Evolutionary conservation across 2,797 vertebrate species (phyloP).

Genomic region (Myripristis jacobus): DNA sequence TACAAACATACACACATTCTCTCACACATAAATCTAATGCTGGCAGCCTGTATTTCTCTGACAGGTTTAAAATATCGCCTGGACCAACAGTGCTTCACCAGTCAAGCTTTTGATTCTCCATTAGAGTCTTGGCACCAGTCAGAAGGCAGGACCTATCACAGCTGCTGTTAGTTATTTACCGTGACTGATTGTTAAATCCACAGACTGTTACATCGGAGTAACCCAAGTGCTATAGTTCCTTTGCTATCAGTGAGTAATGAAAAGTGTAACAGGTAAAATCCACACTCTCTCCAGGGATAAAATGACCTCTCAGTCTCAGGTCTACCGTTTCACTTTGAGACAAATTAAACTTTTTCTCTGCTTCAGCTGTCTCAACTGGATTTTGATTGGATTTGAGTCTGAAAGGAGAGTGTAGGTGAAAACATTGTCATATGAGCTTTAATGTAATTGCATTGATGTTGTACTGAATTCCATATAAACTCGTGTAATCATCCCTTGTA

Average conservation of each 20-base stretch:
- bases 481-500: slow-evolving; percentile 27
- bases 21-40: slow-evolving; percentile 4
- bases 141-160: background rate
- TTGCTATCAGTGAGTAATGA: background rate
- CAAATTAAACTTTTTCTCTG: background rate
- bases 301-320: background rate
- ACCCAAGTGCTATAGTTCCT: background rate
- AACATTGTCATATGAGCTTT: background rate
- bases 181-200: slow-evolving; percentile 13
- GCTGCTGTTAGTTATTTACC: slow-evolving; percentile 17
- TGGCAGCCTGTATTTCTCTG: slow-evolving; percentile 25
- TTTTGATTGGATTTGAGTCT: background rate
- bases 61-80: slow-evolving; percentile 36
- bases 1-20: background rate
- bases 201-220: slow-evolving; percentile 6
- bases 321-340: background rate
- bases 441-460: slow-evolving; percentile 10
- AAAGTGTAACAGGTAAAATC: slow-evolving; percentile 2
- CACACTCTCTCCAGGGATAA: background rate
- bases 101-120: slow-evolving; percentile 36
- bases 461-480: slow-evolving; percentile 57
- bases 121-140: slow-evolving; percentile 18
- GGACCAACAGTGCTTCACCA: slow-evolving; percentile 18
- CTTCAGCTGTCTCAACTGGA: background rate
- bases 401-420: background rate